Percentiles rank a stretch among this genome's conserved stretches.
These are phyloP conservation scores for Premnoplex brunnescens DNA, from an alignment of 2,797 vertebrate genomes.

Conservation along the genomic window DNA sequence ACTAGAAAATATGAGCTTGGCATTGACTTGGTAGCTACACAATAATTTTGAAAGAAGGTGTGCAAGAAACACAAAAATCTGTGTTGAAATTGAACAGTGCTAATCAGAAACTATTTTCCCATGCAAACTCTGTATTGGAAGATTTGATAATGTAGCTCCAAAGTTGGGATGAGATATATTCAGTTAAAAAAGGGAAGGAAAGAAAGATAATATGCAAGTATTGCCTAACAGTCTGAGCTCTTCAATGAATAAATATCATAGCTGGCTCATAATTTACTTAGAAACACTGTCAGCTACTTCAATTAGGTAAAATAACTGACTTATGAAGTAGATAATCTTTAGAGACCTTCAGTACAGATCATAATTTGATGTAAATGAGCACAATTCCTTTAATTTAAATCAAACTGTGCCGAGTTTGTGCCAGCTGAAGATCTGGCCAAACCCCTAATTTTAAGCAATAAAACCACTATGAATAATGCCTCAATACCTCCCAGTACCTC, in stretches of 20 bases:
- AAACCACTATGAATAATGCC: constrained; percentile 23
- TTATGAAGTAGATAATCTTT: neutral
- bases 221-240: neutral
- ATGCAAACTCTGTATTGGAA: neutral
- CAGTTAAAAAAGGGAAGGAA: neutral
- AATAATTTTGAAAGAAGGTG: neutral
- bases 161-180: neutral
- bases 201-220: neutral
- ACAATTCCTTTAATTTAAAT: constrained; percentile 2
- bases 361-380: constrained; percentile 33
- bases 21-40: neutral
- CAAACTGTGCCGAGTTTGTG: constrained; percentile 4
- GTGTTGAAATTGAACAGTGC: neutral
- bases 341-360: neutral
- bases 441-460: constrained; percentile 29
- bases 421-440: constrained; percentile 14
- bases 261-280: neutral
- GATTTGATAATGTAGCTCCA: neutral
- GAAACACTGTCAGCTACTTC: constrained; percentile 5
- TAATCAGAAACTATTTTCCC: neutral
- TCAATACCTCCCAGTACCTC: neutral
- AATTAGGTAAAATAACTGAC: constrained; percentile 40
- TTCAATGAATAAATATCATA: constrained; percentile 22
- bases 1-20: neutral
- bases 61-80: neutral